phyloP scores from a whole-genome alignment of 2,888 invertebrate species.

The Orthosia gothica region DNA sequence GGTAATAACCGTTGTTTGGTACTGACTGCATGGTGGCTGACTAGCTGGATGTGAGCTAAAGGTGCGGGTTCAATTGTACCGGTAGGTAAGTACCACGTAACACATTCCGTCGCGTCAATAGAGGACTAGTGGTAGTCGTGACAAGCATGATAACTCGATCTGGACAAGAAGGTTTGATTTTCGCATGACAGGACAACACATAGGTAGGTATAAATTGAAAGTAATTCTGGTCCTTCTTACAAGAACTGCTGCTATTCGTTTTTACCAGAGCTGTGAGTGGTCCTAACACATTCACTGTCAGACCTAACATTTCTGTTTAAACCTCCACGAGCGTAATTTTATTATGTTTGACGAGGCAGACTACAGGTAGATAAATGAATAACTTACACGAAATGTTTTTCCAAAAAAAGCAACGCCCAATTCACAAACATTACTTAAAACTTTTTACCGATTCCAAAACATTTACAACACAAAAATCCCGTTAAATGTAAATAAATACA shows the following conservation, averaged over 20 bases:
- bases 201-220: too few species aligned
- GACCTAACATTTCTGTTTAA: too few species aligned
- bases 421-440: neutral
- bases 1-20: constrained; percentile 32
- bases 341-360: neutral
- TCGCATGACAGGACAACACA: neutral
- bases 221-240: too few species aligned
- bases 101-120: neutral
- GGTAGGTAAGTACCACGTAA: neutral
- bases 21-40: neutral
- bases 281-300: too few species aligned
- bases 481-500: constrained; percentile 33
- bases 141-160: neutral
- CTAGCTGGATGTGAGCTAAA: constrained; percentile 20
- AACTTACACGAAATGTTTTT: too few species aligned
- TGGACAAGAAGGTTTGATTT: neutral
- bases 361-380: too few species aligned
- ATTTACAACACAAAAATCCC: constrained; percentile 16
- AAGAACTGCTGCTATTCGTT: too few species aligned
- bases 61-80: constrained; percentile 33
- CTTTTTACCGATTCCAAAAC: neutral
- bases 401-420: neutral
- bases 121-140: neutral
- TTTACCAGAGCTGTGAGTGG: too few species aligned
- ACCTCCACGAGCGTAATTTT: neutral